Percentiles rank a stretch among this genome's conserved stretches.
phyloP scores from a whole-genome alignment of 2,113 vertebrate genomes.

The Pelvicachromis taeniatus region DNA sequence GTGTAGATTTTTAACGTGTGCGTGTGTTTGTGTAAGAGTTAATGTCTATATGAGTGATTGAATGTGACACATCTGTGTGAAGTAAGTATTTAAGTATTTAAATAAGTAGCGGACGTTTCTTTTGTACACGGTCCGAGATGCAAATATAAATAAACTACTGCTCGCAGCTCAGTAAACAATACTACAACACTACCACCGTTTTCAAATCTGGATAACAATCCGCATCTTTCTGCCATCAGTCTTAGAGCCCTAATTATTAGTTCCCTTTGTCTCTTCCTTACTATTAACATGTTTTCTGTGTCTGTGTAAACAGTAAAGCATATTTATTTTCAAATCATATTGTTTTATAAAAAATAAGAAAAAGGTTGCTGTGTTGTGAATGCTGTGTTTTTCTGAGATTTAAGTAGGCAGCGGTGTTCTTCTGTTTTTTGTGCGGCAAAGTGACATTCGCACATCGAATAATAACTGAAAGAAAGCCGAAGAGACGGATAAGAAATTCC shows the following conservation, averaged over 20 bases:
- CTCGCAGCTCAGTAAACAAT: slow-evolving; percentile 33
- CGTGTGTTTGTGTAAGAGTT: background rate
- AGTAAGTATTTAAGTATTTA: slow-evolving; percentile 56
- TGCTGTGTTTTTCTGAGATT: slow-evolving; percentile 56
- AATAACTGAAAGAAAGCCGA: background rate
- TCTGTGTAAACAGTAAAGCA: slow-evolving; percentile 74
- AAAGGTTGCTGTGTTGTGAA: slow-evolving; percentile 69
- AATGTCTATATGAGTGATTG: slow-evolving; percentile 1
- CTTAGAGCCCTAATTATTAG: slow-evolving; percentile 57
- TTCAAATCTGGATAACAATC: slow-evolving; percentile 38
- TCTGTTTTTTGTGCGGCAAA: background rate
- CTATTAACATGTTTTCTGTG: slow-evolving; percentile 75
- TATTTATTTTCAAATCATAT: slow-evolving; percentile 83
- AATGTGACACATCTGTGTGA: slow-evolving; percentile 16
- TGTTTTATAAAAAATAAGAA: slow-evolving; percentile 78
- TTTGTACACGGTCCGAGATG: slow-evolving; percentile 32
- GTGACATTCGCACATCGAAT: background rate
- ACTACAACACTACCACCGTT: background rate
- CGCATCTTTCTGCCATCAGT: slow-evolving; percentile 54
- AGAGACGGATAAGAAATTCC: slow-evolving; percentile 3
- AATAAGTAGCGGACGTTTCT: slow-evolving; percentile 9
- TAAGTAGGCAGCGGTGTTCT: background rate
- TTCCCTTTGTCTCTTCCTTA: slow-evolving; percentile 67
- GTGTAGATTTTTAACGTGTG: slow-evolving; percentile 24
- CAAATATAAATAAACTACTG: slow-evolving; percentile 59